Evolutionary conservation across 1,140 invertebrate species (phyloP).

Genomic region (Palaemon carinicauda): DNA sequence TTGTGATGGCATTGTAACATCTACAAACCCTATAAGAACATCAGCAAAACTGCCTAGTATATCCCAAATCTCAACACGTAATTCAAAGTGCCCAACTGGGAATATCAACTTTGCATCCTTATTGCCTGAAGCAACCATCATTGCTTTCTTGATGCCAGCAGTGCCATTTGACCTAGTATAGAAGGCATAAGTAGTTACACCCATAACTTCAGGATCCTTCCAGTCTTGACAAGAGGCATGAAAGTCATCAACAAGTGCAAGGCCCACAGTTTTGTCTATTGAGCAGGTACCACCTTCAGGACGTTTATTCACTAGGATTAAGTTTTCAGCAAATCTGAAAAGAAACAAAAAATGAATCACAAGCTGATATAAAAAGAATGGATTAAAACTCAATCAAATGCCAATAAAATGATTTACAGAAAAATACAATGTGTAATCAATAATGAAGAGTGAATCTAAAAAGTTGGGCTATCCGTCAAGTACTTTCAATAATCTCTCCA

Average conservation of each 20-base stretch:
- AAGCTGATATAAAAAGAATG: too few relatives aligned
- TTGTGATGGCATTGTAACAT: not conserved
- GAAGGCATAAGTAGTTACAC: slow-evolving; percentile 6
- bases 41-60: not conserved
- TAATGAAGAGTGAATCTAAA: too few relatives aligned
- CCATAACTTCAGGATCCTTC: slow-evolving; percentile 7
- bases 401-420: too few relatives aligned
- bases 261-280: not conserved
- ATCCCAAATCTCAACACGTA: not conserved
- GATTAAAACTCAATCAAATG: too few relatives aligned
- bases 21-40: not conserved
- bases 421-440: not conserved
- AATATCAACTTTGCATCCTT: not conserved
- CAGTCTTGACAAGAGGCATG: not conserved
- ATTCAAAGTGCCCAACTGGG: not conserved
- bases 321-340: slow-evolving; percentile 2
- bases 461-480: too few relatives aligned
- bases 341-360: not conserved
- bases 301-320: not conserved
- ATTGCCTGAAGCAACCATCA: not conserved
- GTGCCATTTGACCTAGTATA: not conserved
- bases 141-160: not conserved
- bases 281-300: not conserved
- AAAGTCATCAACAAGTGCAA: not conserved
- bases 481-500: too few relatives aligned